Conservation (phyloP, 37 sponge, comb jelly and placozoan genomes). For the Cladorhizidae sp. region DNA sequence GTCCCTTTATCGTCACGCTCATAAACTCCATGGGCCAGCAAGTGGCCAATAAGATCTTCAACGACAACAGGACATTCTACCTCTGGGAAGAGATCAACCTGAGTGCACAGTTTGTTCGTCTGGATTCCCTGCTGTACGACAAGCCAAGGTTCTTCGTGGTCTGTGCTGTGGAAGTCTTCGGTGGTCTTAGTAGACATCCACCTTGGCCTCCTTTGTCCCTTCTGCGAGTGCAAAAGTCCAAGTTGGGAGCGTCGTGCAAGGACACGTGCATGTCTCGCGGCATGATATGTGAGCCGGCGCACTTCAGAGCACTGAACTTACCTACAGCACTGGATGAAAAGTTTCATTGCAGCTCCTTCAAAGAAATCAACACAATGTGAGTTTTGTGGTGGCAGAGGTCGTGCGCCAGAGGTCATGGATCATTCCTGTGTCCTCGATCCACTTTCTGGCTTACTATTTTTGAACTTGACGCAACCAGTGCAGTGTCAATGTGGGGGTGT, state of each 20-base stretch:
- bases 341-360: conserved; percentile 20
- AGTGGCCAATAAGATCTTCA: conserved; percentile 53
- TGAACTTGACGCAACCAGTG: no score
- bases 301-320: conserved; percentile 41
- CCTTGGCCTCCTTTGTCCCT: conserved; percentile 59
- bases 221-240: conserved; percentile 10
- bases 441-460: no score
- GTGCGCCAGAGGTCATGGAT: no score
- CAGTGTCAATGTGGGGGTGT: no score
- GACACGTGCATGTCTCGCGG: conserved; percentile 47
- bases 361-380: conserved; percentile 5
- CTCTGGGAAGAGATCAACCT: conserved; percentile 67
- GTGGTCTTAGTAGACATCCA: conserved; percentile 17
- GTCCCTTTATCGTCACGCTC: conserved; percentile 25
- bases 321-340: not conserved
- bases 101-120: conserved; percentile 46
- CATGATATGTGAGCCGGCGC: conserved; percentile 70
- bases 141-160: conserved; percentile 46
- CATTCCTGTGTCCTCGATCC: no score
- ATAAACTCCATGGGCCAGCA: conserved; percentile 39
- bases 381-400: not conserved
- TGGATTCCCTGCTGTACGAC: conserved; percentile 60
- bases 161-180: conserved; percentile 81
- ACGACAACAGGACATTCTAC: conserved; percentile 59
- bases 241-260: conserved; percentile 61